Percentiles rank a stretch among this genome's conserved stretches.
Conservation (phyloP, 2,113 vertebrate genomes). For the Geococcyx californianus region DNA sequence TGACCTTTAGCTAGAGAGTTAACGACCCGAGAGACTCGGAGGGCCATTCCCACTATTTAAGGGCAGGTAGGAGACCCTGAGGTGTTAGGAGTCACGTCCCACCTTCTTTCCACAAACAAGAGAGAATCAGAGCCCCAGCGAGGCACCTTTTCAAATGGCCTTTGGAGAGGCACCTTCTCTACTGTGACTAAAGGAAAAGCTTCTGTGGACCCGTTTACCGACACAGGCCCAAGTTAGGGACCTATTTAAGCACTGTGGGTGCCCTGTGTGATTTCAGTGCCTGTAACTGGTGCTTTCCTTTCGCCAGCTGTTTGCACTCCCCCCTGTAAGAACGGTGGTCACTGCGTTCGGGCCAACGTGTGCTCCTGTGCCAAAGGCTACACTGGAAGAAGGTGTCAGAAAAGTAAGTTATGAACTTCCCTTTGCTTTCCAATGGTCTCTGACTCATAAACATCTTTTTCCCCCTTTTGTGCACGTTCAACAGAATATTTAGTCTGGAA, state of each 20-base stretch:
- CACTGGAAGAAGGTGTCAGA: slow-evolving; percentile 86
- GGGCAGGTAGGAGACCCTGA: neutral
- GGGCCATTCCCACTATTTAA: neutral
- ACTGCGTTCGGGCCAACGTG: slow-evolving; percentile 83
- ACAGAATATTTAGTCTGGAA: neutral
- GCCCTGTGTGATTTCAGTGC: neutral
- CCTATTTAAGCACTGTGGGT: no score
- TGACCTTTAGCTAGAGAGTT: neutral
- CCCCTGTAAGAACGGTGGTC: slow-evolving; percentile 89
- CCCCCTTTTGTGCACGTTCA: neutral
- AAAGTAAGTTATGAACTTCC: slow-evolving; percentile 76
- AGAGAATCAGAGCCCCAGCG: neutral
- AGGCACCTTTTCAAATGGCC: neutral
- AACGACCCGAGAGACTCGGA: neutral
- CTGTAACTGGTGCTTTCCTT: neutral
- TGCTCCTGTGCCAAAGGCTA: slow-evolving; percentile 85
- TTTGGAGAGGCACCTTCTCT: neutral
- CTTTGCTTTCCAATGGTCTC: neutral
- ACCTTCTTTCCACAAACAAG: neutral
- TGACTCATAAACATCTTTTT: neutral
- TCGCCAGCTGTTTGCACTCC: slow-evolving; percentile 86
- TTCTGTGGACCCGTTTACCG: neutral
- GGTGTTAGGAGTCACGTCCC: neutral
- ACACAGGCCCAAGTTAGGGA: neutral
- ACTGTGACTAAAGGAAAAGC: neutral